phyloP scores from a whole-genome alignment of 2,888 invertebrate genomes.

The Bembecia ichneumoniformis region DNA sequence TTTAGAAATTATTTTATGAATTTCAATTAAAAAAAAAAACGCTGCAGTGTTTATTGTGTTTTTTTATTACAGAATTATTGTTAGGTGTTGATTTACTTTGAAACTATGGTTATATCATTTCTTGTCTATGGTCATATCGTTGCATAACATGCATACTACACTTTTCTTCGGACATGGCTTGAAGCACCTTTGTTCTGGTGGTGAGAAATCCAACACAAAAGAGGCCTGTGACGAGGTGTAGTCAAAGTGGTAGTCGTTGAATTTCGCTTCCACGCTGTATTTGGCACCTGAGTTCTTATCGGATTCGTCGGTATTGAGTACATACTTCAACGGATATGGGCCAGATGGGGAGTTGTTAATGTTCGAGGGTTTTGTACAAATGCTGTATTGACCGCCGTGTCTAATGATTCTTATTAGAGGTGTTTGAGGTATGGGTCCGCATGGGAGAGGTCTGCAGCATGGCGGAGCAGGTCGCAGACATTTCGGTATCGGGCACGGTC shows the following conservation, averaged over 20 bases:
- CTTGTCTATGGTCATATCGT: not conserved
- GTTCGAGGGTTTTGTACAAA: slow-evolving; percentile 53
- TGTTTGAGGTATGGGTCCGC: slow-evolving; percentile 15
- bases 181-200: slow-evolving; percentile 42
- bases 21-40: no score
- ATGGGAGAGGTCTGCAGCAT: slow-evolving; percentile 27
- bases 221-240: slow-evolving; percentile 58
- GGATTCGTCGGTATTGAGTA: slow-evolving; percentile 34
- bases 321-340: slow-evolving; percentile 56
- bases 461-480: slow-evolving; percentile 23
- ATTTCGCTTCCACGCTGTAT: slow-evolving; percentile 59
- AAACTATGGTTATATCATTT: not conserved
- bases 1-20: no score
- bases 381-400: slow-evolving; percentile 53
- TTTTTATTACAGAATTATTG: no score
- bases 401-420: slow-evolving; percentile 48
- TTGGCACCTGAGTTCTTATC: slow-evolving; percentile 17
- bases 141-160: slow-evolving; percentile 25
- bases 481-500: slow-evolving; percentile 9
- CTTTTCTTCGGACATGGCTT: slow-evolving; percentile 44
- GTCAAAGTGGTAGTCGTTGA: slow-evolving; percentile 58
- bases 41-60: no score
- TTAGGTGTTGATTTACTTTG: no score
- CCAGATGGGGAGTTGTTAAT: slow-evolving; percentile 52
- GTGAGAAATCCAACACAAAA: slow-evolving; percentile 56